These are phyloP conservation scores for Meloidogyne exigua DNA, from an alignment of 1,140 invertebrate genomes.

Conservation along the genomic window DNA sequence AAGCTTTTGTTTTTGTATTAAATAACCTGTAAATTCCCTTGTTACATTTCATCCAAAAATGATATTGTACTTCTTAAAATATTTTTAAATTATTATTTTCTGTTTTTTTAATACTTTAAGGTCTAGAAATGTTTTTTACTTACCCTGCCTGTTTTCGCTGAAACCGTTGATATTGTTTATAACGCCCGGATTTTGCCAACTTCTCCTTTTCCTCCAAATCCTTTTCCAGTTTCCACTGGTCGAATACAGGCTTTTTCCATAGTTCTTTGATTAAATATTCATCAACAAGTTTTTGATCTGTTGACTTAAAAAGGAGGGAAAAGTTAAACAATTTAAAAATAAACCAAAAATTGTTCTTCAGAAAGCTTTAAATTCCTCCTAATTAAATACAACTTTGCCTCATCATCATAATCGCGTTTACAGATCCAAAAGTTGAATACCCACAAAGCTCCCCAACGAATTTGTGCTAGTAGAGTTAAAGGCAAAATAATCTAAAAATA, in stretches of 20 bases:
- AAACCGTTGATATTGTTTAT: constrained; percentile 77
- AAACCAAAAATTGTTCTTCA: constrained; percentile 69
- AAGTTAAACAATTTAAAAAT: background rate
- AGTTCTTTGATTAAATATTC: constrained; percentile 76
- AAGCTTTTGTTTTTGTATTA: background rate
- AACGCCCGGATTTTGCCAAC: constrained; percentile 73
- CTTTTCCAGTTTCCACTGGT: constrained; percentile 76
- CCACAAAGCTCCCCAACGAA: constrained; percentile 77
- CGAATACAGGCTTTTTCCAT: constrained; percentile 79
- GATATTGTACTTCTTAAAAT: constrained; percentile 49
- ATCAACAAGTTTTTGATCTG: constrained; percentile 75
- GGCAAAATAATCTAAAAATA: constrained; percentile 18
- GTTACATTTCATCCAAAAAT: constrained; percentile 51
- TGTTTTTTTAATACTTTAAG: constrained; percentile 51
- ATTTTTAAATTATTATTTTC: background rate
- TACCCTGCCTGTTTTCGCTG: constrained; percentile 75
- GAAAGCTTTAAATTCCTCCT: constrained; percentile 74
- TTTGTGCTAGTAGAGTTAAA: constrained; percentile 66
- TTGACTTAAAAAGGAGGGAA: constrained; percentile 65
- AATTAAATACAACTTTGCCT: constrained; percentile 81
- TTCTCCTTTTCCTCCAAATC: constrained; percentile 80
- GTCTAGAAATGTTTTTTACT: too few relatives aligned
- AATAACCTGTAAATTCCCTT: background rate
- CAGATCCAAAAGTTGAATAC: constrained; percentile 77
- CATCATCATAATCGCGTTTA: constrained; percentile 75